Percentiles rank a stretch among this genome's conserved stretches.
Evolutionary conservation across 2,888 invertebrate genomes (phyloP).

Genomic region (Lordiphosa andalusiaca): DNA sequence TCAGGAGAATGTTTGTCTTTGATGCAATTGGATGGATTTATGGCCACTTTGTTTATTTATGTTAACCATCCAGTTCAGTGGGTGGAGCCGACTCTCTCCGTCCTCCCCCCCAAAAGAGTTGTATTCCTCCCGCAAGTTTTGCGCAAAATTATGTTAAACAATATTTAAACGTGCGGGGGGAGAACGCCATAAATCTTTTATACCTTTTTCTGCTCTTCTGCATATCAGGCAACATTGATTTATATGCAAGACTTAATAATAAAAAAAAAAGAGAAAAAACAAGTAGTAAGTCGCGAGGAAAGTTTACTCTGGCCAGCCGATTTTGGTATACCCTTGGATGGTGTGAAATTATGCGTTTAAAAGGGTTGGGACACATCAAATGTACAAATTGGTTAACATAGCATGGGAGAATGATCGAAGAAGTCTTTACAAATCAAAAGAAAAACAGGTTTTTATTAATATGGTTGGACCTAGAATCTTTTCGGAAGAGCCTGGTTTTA

Average conservation of each 20-base stretch:
- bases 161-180: conserved; percentile 40
- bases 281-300: too few species aligned
- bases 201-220: conserved; percentile 72
- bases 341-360: too few species aligned
- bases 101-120: conserved; percentile 21
- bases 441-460: too few species aligned
- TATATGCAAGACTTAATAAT: conserved; percentile 75
- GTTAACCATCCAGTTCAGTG: conserved; percentile 17
- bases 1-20: conserved; percentile 48
- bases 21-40: conserved; percentile 65
- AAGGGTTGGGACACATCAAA: too few species aligned
- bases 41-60: conserved; percentile 49
- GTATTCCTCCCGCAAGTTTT: conserved; percentile 37
- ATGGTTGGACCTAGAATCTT: too few species aligned
- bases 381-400: too few species aligned
- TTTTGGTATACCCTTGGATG: too few species aligned
- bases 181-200: conserved; percentile 74
- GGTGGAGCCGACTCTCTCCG: background rate
- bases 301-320: too few species aligned
- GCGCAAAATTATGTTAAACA: conserved; percentile 55
- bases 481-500: too few species aligned
- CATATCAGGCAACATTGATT: conserved; percentile 76
- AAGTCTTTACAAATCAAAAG: too few species aligned
- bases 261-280: conserved; percentile 58
- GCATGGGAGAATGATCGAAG: too few species aligned